Evolutionary conservation across 2,797 vertebrate genomes (phyloP), one percentile per base, ranked within the genome.

Genomic region (Sebastes kiyomatsui): DNA sequence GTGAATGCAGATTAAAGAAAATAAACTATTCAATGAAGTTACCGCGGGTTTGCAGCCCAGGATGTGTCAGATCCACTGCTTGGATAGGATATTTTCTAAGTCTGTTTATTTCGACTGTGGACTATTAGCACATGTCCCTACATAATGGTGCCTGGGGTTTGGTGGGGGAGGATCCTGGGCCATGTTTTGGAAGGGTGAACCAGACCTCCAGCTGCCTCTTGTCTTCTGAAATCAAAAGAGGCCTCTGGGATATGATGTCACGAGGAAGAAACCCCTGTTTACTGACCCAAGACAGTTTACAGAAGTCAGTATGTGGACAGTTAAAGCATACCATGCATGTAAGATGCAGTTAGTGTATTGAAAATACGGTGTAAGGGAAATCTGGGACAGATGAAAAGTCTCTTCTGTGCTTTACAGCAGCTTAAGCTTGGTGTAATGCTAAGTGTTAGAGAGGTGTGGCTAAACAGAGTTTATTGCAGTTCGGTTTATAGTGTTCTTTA

Each of bases 141-240:
- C 70, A 68, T 75, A 74, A 87, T 69, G 64, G 22, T 54, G 72
- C 20, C 12, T 38, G 42, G 74, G 61, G 23, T 60, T 72, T 32
- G 20, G 64, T 69, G 79, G 80, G 77, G 74, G 78, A 59, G 75
- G 73, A 18, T 82, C 79, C 74, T 1, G 4, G 62, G 64, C 55
- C 22, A 12, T 90, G 78, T 84, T 89, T 85, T 84, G 61, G 73
- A 84, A 65, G 75, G 42, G 4, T 61, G 49, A 55, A 58, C 67
- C 89, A 91, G 87, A 85, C 81, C 32, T 84, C 79, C 87, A 88
- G 81, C 86, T 91, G 90, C 67, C 65, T 87, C 79, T 82, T 73
- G 82, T 88, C 85, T 71, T 72, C 80, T 32, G 55, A 66, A 82
- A 74, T 79, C 56, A 68, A 72, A 79, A 77, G 38, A 67, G 81